Conservation (phyloP, 2,888 invertebrate genomes). For the Idaea aversata region DNA sequence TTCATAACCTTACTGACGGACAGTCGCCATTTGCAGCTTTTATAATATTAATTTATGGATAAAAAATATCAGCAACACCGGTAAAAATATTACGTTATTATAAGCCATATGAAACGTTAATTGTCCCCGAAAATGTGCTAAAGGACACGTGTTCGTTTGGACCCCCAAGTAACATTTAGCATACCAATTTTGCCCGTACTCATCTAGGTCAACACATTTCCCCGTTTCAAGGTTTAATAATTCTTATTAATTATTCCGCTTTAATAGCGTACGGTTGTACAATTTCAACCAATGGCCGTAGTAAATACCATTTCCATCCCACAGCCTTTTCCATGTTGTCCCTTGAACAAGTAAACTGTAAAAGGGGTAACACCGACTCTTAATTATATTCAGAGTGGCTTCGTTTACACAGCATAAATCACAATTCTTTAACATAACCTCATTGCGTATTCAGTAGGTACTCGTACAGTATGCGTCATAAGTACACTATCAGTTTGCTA, state of each 20-base stretch:
- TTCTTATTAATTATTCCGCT: conserved; percentile 14
- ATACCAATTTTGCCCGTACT: conserved; percentile 5
- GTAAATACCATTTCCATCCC: conserved; percentile 14
- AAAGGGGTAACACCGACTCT: conserved; percentile 44
- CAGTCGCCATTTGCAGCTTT: conserved; percentile 11
- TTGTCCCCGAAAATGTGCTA: conserved; percentile 1
- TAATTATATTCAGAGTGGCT: conserved; percentile 53
- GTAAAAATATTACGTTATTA: conserved; percentile 3
- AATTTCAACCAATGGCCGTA: conserved; percentile 20
- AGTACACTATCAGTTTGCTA: no score
- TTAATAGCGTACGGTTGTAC: conserved; percentile 15
- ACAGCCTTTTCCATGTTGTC: conserved; percentile 23
- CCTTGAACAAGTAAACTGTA: conserved; percentile 34
- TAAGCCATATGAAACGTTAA: neutral
- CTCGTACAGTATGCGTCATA: conserved; percentile 25
- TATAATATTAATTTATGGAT: neutral
- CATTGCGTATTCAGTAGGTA: conserved; percentile 12
- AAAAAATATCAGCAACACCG: conserved; percentile 17
- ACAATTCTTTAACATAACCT: conserved; percentile 53
- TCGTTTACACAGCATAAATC: conserved; percentile 51
- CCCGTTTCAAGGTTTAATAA: conserved; percentile 4
- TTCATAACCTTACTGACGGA: conserved; percentile 28
- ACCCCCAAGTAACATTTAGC: neutral
- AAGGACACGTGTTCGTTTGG: neutral
- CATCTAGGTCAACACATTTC: conserved; percentile 10